Evolutionary conservation across 2,797 vertebrate species (phyloP), one percentile per base, ranked within the genome.

Genomic region (Stomatorhinus walkeri): DNA sequence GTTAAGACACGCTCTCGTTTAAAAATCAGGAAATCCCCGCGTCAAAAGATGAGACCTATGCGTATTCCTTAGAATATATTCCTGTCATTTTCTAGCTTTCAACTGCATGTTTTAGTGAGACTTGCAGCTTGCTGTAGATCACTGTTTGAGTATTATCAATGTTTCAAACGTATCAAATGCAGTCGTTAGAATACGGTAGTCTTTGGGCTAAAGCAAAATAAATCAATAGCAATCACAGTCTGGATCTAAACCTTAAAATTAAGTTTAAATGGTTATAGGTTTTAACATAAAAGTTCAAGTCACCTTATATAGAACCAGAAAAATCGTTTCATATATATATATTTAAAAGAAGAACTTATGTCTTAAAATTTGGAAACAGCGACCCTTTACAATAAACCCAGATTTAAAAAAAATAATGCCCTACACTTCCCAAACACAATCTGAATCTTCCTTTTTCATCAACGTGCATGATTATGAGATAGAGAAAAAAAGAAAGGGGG

Each of bases 21-120:
- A 48, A 36, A 51, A 56, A 87, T 2, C 52, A 87, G 93, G 93
- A 94, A 94, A 94, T 92, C 91, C 93, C 93, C 22, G 24, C 32
- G 81, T 84, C 46, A 48, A 84, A 51, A 51, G 22, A 28, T n/a
- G n/a, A 51, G 49, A 84, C 22, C n/a, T 84, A n/a, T 24, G 46
- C 43, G 2, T 84, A 84, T 49, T 84, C 81, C 81, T 46, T 43
- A 84, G 3, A 48, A 84, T 49, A 49, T 84, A 49, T 46, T 49
- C 46, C 81, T 48, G 4, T 3, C 81, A 49, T 84, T 48, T 48
- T 84, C 46, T 84, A 51, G 46, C 22, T 84, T 46, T 84, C 36
- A 84, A 84, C 22, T 40, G 72, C 46, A 51, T 48, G 79, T 83
- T 83, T 83, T 22, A 83, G 8, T 48, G 36, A 83, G 43, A n/a